phyloP scores from a whole-genome alignment of 2,888 invertebrate genomes.

The Smittia aterrima region DNA sequence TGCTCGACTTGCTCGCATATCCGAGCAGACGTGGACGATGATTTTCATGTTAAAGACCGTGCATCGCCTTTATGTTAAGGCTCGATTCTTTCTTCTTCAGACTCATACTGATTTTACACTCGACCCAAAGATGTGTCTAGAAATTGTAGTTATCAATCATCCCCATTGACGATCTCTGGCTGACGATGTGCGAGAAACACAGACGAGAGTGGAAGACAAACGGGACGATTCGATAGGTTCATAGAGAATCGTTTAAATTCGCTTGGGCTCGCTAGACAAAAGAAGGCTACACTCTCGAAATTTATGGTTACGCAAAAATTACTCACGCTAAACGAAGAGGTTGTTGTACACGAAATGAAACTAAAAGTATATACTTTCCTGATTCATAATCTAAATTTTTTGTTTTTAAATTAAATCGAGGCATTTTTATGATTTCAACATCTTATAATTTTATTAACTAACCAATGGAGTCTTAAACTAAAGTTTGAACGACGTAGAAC shows the following conservation, averaged over 20 bases:
- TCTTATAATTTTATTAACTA: no score
- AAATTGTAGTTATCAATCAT: not conserved
- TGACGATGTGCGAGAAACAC: not conserved
- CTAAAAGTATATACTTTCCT: not conserved
- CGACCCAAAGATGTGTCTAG: not conserved
- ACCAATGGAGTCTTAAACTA: no score
- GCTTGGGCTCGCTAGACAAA: not conserved
- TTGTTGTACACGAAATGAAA: not conserved
- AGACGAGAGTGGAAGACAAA: not conserved
- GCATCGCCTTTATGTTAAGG: not conserved
- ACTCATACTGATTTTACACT: not conserved
- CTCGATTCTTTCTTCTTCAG: not conserved
- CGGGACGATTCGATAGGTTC: not conserved
- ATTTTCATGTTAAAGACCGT: not conserved
- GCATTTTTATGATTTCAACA: no score
- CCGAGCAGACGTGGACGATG: not conserved
- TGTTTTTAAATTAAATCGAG: not conserved
- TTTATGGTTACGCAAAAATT: not conserved
- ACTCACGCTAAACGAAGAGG: not conserved
- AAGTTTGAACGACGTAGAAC: no score
- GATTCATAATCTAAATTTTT: slow-evolving; percentile 1
- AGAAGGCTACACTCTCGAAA: not conserved
- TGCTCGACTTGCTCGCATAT: not conserved
- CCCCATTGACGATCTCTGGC: slow-evolving; percentile 4
- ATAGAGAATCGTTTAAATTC: not conserved